These are phyloP conservation scores for Panagrolaimus sp. DNA, from an alignment of 1,140 invertebrate genomes.

Conservation along the genomic window DNA sequence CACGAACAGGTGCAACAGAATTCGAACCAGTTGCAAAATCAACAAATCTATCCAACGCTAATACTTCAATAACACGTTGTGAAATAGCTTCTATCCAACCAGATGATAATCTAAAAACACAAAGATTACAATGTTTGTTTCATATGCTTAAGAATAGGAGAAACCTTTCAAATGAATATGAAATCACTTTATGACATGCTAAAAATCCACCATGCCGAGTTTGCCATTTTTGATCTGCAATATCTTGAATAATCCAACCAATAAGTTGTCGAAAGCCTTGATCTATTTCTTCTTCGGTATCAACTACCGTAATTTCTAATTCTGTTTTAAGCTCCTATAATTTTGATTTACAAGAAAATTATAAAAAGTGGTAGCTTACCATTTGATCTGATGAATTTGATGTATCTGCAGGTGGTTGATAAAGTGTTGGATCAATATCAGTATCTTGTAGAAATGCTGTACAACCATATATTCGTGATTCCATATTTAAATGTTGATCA, in stretches of 20 bases:
- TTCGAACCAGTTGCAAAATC: slow-evolving; percentile 50
- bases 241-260: slow-evolving; percentile 16
- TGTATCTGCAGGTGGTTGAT: not conserved
- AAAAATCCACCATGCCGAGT: slow-evolving; percentile 33
- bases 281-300: not conserved
- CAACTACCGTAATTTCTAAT: not conserved
- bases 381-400: not conserved
- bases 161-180: slow-evolving; percentile 22
- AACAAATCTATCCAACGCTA: slow-evolving; percentile 40
- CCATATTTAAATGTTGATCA: slow-evolving; percentile 39
- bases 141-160: not conserved
- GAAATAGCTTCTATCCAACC: slow-evolving; percentile 14
- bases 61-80: slow-evolving; percentile 25
- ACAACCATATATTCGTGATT: not conserved
- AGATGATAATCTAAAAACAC: slow-evolving; percentile 21
- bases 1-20: slow-evolving; percentile 46
- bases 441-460: slow-evolving; percentile 7
- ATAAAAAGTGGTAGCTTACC: not conserved
- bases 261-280: not conserved
- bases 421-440: not conserved
- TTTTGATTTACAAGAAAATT: not conserved
- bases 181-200: slow-evolving; percentile 31
- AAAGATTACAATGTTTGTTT: not conserved
- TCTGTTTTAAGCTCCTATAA: not conserved
- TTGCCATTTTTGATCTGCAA: slow-evolving; percentile 35